These are phyloP conservation scores for Protomyctophum bolini DNA, from an alignment of 2,113 vertebrate species.

Conservation along the genomic window DNA sequence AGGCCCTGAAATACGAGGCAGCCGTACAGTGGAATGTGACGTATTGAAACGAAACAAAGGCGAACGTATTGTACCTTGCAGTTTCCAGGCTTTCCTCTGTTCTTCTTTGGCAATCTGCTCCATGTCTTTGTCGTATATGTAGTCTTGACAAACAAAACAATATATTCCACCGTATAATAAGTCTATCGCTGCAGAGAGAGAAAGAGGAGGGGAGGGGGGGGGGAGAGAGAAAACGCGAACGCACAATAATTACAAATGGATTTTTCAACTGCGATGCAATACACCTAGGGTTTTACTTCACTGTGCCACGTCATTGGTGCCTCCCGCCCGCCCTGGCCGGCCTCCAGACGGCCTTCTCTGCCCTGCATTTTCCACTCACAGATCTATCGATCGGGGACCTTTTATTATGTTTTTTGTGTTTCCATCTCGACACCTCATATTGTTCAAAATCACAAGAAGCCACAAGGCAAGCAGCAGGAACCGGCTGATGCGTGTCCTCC, in stretches of 20 bases:
- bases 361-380: constrained; percentile 3
- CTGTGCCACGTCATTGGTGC: constrained; percentile 1
- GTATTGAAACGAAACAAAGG: neutral
- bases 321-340: neutral
- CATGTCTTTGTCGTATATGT: constrained; percentile 99
- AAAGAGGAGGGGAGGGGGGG: constrained; percentile 3
- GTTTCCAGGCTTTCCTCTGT: constrained; percentile 97
- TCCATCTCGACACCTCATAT: constrained; percentile 13
- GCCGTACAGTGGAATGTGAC: neutral
- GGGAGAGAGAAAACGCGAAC: constrained; percentile 30
- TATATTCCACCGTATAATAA: constrained; percentile 97
- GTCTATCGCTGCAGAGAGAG: constrained; percentile 87
- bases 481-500: constrained; percentile 33
- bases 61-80: constrained; percentile 90
- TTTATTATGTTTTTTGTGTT: constrained; percentile 4
- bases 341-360: constrained; percentile 17
- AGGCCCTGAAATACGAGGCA: neutral
- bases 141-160: constrained; percentile 99
- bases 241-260: constrained; percentile 45
- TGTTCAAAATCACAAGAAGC: constrained; percentile 18
- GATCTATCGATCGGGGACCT: constrained; percentile 4
- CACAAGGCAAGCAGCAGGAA: constrained; percentile 29
- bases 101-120: constrained; percentile 99
- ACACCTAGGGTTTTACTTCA: constrained; percentile 24
- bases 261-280: constrained; percentile 22